phyloP scores from a whole-genome alignment of 2,888 invertebrate species.

The Agriopis aurantiaria region DNA sequence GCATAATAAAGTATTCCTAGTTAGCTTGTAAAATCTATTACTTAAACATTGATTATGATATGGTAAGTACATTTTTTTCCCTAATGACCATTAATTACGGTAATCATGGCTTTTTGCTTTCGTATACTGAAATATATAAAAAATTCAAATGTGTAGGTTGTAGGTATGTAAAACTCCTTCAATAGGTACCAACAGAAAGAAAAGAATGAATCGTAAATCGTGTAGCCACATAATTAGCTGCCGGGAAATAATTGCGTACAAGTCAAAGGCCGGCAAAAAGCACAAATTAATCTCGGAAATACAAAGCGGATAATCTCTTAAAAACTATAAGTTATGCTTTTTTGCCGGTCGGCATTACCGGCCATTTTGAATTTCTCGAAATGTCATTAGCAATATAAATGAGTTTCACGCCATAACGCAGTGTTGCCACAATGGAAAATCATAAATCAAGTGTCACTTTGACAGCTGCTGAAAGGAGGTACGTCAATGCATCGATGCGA shows the following conservation, averaged over 20 bases:
- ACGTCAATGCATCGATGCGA: conserved; percentile 83
- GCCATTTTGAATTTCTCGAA: conserved; percentile 77
- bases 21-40: too few relatives aligned
- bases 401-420: conserved; percentile 82
- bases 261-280: conserved; percentile 56
- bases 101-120: too few relatives aligned
- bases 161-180: conserved; percentile 20
- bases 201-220: conserved; percentile 32
- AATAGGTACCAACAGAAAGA: conserved; percentile 28
- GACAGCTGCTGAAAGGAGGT: conserved; percentile 82
- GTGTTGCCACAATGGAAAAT: conserved; percentile 79
- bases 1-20: too few relatives aligned
- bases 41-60: too few relatives aligned
- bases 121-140: neutral
- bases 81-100: too few relatives aligned
- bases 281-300: conserved; percentile 60
- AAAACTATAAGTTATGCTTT: conserved; percentile 61
- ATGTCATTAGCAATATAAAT: conserved; percentile 82
- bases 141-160: neutral
- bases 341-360: conserved; percentile 60
- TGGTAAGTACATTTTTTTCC: too few relatives aligned
- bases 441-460: conserved; percentile 83
- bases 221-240: conserved; percentile 37
- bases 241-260: conserved; percentile 42
- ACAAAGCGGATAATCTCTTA: conserved; percentile 56